phyloP scores from a whole-genome alignment of 2,113 vertebrate genomes.

The Nycticebus coucang region DNA sequence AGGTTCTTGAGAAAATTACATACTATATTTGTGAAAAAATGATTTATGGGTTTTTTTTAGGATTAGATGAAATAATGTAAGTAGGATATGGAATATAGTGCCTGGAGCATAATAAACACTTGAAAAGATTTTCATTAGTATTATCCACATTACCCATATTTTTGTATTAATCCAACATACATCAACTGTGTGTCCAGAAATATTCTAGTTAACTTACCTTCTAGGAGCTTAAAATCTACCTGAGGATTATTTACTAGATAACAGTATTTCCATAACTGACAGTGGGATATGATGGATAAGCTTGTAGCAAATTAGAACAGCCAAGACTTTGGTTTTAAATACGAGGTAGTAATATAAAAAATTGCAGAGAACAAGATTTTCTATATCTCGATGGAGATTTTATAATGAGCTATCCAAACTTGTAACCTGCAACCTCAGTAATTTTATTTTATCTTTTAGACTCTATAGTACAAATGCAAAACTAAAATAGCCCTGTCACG shows the following conservation, averaged over 20 bases:
- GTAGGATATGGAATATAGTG: background rate
- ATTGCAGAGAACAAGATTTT: constrained; percentile 27
- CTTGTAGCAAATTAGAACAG: constrained; percentile 58
- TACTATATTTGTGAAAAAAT: background rate
- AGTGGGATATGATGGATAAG: constrained; percentile 41
- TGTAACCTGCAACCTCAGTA: constrained; percentile 62
- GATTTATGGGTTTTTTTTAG: background rate
- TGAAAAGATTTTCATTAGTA: background rate
- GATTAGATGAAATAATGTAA: background rate
- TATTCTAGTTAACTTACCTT: background rate
- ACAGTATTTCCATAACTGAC: background rate
- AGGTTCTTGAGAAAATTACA: background rate
- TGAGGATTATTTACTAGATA: background rate
- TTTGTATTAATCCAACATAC: background rate
- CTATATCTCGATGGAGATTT: constrained; percentile 20
- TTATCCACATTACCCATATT: background rate
- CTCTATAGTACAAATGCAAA: constrained; percentile 9
- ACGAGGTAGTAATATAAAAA: constrained; percentile 31
- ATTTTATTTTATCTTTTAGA: constrained; percentile 63
- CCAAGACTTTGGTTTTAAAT: constrained; percentile 55
- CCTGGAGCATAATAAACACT: background rate
- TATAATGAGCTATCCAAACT: constrained; percentile 62
- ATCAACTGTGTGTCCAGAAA: background rate
- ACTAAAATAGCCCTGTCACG: constrained; percentile 47
- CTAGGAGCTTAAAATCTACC: constrained; percentile 19